Percentiles rank a stretch among this genome's conserved stretches.
Evolutionary conservation across 2,888 invertebrate species (phyloP).

Genomic region (Ichneumon xanthorius): DNA sequence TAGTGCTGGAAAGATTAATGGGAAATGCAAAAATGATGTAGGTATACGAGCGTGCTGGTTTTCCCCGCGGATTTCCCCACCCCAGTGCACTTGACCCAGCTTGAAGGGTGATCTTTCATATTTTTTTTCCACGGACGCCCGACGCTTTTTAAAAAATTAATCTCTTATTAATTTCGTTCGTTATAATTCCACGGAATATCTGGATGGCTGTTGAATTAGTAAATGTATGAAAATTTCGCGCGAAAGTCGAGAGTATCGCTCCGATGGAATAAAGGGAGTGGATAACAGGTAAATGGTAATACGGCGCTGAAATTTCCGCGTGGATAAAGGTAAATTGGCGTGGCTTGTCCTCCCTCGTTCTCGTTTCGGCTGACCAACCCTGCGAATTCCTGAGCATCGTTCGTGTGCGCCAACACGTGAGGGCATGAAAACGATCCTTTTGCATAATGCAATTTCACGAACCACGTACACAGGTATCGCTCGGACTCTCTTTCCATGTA

Average conservation of each 20-base stretch:
- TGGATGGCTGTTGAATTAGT: background rate
- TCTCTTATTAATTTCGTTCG: background rate
- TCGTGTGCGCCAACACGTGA: constrained; percentile 1
- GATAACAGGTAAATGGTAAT: background rate
- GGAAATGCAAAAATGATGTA: constrained; percentile 62
- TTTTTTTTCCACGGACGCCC: background rate
- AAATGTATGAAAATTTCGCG: background rate
- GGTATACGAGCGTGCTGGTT: constrained; percentile 7
- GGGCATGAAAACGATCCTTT: constrained; percentile 29
- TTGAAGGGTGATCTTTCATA: constrained; percentile 37
- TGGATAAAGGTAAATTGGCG: background rate
- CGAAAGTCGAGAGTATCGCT: background rate
- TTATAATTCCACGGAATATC: background rate
- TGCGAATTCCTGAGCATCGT: constrained; percentile 20
- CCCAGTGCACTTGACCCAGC: background rate
- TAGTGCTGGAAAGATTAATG: constrained; percentile 55
- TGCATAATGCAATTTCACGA: constrained; percentile 33
- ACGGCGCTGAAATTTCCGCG: background rate
- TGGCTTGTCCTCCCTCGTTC: background rate
- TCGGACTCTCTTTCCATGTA: background rate
- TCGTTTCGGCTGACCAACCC: background rate
- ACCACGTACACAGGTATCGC: constrained; percentile 7
- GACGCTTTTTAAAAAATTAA: constrained; percentile 8
- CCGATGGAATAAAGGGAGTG: background rate
- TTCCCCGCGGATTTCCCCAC: background rate